Conservation (phyloP, 2,113 vertebrate species). For the Chaenocephalus aceratus region DNA sequence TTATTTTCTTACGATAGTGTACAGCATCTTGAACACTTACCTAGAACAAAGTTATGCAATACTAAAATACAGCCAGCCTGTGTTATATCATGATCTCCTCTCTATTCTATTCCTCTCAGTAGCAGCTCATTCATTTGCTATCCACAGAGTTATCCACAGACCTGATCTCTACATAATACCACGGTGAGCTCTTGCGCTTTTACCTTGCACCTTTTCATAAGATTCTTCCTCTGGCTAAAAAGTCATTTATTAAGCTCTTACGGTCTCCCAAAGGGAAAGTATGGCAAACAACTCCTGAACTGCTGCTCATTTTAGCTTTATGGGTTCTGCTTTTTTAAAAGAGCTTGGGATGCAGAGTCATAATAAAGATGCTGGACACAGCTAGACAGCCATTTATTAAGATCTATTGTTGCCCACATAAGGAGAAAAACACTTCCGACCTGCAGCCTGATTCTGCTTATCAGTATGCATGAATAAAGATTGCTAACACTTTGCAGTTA, state of each 20-base stretch:
- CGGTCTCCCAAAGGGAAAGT: slow-evolving; percentile 35
- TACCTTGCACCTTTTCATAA: slow-evolving; percentile 2
- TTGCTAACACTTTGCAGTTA: background rate
- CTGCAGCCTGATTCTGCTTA: slow-evolving; percentile 9
- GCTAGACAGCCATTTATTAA: slow-evolving; percentile 27
- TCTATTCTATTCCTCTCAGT: background rate
- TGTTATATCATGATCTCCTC: background rate
- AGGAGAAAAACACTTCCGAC: slow-evolving; percentile 31
- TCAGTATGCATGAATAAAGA: background rate
- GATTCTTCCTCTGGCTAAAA: slow-evolving; percentile 34
- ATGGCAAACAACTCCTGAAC: slow-evolving; percentile 42
- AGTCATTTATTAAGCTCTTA: slow-evolving; percentile 44
- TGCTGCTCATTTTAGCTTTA: slow-evolving; percentile 37
- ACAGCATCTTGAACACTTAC: background rate
- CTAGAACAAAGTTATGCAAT: background rate
- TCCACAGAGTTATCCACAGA: slow-evolving; percentile 12
- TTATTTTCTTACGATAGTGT: background rate
- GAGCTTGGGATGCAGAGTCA: slow-evolving; percentile 15
- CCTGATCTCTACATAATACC: slow-evolving; percentile 27
- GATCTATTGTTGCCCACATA: slow-evolving; percentile 11
- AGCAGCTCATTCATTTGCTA: slow-evolving; percentile 32
- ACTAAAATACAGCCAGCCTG: background rate
- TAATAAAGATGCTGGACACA: background rate
- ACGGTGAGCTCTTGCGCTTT: slow-evolving; percentile 5
- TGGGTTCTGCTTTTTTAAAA: slow-evolving; percentile 8